These are phyloP conservation scores for Ylistrum balloti DNA, from an alignment of 1,140 invertebrate genomes.

Conservation along the genomic window DNA sequence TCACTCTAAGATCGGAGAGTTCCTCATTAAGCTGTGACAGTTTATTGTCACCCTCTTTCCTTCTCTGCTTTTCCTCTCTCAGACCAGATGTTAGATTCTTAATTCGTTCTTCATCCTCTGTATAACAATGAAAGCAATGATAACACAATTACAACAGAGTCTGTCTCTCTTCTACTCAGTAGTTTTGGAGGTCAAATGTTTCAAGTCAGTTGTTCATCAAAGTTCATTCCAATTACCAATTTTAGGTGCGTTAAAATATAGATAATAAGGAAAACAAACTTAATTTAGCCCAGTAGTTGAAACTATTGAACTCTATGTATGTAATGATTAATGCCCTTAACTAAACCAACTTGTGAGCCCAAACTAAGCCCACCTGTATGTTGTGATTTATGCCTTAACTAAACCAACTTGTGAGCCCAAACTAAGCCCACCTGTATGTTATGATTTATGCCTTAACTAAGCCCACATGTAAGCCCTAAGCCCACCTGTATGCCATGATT, in stretches of 20 bases:
- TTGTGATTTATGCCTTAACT: not conserved
- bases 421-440: slow-evolving; percentile 70
- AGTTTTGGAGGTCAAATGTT: no score
- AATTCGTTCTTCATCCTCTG: slow-evolving; percentile 78
- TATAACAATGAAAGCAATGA: no score
- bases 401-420: slow-evolving; percentile 64
- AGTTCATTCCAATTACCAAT: no score
- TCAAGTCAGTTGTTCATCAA: no score
- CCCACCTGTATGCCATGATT: slow-evolving; percentile 65
- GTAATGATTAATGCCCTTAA: no score
- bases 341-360: no score
- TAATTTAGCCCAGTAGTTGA: slow-evolving; percentile 70
- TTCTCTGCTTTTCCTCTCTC: slow-evolving; percentile 75
- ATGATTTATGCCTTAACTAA: slow-evolving; percentile 69
- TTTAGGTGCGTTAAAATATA: no score
- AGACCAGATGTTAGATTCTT: slow-evolving; percentile 64
- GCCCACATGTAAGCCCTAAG: slow-evolving; percentile 70
- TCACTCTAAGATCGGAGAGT: slow-evolving; percentile 73
- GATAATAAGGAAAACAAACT: no score
- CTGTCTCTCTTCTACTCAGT: no score
- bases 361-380: no score
- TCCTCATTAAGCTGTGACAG: slow-evolving; percentile 74
- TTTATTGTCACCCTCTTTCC: slow-evolving; percentile 72
- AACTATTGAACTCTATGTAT: not conserved
- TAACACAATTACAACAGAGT: no score